phyloP scores from a whole-genome alignment of 2,113 vertebrate species.

The Tauraco erythrolophus region DNA sequence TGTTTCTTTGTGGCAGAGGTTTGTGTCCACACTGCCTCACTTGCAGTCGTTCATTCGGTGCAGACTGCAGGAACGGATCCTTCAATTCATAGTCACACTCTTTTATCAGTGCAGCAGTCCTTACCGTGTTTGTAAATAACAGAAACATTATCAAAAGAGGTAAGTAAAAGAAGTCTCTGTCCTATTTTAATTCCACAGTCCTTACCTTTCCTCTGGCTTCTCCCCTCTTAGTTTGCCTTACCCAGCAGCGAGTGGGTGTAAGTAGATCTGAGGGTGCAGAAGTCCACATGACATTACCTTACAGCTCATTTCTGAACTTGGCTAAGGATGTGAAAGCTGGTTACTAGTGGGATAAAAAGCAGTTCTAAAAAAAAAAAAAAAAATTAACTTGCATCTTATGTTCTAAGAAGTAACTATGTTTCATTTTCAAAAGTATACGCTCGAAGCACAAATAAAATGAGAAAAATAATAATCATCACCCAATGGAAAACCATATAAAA shows the following conservation, averaged over 20 bases:
- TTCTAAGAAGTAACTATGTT: conserved; percentile 2
- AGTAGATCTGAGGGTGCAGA: neutral
- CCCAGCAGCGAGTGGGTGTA: fast-evolving
- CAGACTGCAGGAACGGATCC: neutral
- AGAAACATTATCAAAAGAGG: neutral
- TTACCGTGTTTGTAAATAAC: neutral
- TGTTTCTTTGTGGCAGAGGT: neutral
- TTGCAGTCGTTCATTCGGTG: neutral
- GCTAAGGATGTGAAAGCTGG: neutral
- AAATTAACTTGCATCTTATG: neutral
- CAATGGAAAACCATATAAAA: conserved; percentile 19
- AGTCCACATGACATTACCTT: neutral
- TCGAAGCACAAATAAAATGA: conserved; percentile 23
- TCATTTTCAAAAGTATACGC: conserved; percentile 4
- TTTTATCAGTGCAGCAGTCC: neutral
- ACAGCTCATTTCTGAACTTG: neutral
- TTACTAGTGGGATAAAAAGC: neutral
- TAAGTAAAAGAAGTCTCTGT: neutral
- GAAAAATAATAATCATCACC: conserved; percentile 1
- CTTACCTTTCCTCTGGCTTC: neutral
- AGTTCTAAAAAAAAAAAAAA: neutral
- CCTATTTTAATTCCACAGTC: neutral
- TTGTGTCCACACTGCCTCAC: neutral
- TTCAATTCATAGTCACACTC: neutral
- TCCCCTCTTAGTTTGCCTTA: neutral